Percentiles rank a stretch among this genome's conserved stretches.
These are phyloP conservation scores for Eupithecia subfuscata DNA, from an alignment of 2,888 invertebrate species.

Conservation along the genomic window DNA sequence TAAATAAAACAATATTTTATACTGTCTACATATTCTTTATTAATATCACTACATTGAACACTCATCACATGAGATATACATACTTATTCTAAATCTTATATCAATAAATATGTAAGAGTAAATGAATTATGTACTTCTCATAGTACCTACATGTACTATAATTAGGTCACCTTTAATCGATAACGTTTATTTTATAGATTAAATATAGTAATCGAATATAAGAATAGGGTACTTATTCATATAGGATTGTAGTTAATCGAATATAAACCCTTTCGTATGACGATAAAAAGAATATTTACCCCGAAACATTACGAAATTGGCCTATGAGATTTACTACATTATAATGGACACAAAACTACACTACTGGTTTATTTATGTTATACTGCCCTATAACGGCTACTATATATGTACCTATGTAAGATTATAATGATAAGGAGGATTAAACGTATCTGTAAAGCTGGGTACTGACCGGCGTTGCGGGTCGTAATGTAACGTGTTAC, in stretches of 20 bases:
- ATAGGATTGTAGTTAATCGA: neutral
- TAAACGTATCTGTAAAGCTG: neutral
- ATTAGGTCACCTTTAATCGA: neutral
- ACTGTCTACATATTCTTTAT: conserved; percentile 52
- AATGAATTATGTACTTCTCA: conserved; percentile 9
- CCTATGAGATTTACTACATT: neutral
- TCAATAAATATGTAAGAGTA: conserved; percentile 11
- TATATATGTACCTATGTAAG: too few species aligned
- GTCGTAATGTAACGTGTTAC: too few species aligned
- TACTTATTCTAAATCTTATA: conserved; percentile 26
- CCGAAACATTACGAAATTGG: neutral
- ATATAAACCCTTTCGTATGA: neutral
- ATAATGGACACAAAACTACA: neutral
- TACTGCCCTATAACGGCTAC: neutral
- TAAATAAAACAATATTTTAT: conserved; percentile 42
- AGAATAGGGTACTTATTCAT: neutral
- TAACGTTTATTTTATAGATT: neutral
- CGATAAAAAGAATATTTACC: neutral
- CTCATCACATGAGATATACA: conserved; percentile 36
- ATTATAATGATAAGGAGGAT: neutral
- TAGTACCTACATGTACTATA: neutral
- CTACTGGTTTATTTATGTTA: neutral
- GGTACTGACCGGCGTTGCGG: too few species aligned
- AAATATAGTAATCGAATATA: neutral
- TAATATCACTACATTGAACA: conserved; percentile 46